Base-by-base conservation (phyloP, 2,888 invertebrate species). In the Nemotelus pantherinus region DNA sequence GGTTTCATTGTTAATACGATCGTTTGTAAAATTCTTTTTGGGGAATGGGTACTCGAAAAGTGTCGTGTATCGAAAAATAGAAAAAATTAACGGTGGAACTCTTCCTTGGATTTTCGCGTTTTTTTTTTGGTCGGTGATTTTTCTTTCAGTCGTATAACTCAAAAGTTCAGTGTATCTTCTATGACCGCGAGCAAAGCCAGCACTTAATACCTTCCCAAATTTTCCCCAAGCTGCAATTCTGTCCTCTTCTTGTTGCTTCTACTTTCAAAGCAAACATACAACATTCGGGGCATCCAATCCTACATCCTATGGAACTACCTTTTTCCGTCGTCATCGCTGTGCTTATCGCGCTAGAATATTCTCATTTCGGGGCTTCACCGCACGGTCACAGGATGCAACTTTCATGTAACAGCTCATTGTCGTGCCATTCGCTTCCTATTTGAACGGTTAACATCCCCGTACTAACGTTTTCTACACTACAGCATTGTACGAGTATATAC, bases 161-260 rank as follows among this genome's bases (percentile, higher is more conserved):
- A 25, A 47, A 48, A 72, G 71, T 72, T 72, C 71, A 72, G 71
- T 72, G 71, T 45, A 57, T 72, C 45, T 58, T 72, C 58, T 58
- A 72, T 72, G 3, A 7, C 47, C 47, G 25, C 2, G 25, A 25
- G 25, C 25, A 25, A 57, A 7, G 25, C 57, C 57, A 25, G 57
- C 10, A 57, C 57, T 57, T 57, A 9, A 25, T 57, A 57, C 57
- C 57, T 57, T 57, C 6, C 25, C 25, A 25, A 25, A 57, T 57
- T 0, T 25, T 57, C 57, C 57, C 25, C 57, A 3, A 9, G 3
- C 57, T 57, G 10, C 57, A 10, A 10, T 6, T 57, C 3, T 57
- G 25, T 57, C 57, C 25, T 25, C 25, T 25, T 9, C 50, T 50
- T 50, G 5, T 50, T 50, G 6, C 50, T 9, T 50, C 50, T 7